Percentiles rank a stretch among this genome's conserved stretches.
These are phyloP conservation scores for Zaprionus vittiger DNA, from an alignment of 1,140 invertebrate genomes.

Conservation along the genomic window DNA sequence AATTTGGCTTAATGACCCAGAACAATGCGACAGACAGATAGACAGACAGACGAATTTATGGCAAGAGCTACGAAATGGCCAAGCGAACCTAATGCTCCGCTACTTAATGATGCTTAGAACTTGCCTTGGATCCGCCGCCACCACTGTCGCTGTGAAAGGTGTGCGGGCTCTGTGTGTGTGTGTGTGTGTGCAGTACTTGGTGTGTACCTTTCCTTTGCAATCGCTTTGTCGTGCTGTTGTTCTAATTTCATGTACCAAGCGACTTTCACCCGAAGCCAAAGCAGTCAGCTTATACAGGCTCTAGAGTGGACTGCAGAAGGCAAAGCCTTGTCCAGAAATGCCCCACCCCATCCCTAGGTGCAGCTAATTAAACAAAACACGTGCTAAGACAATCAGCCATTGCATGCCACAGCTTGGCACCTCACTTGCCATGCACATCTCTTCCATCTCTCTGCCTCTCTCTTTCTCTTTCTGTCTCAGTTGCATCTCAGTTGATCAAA, in stretches of 20 bases:
- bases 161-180: background rate
- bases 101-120: constrained; percentile 53
- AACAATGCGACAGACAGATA: constrained; percentile 29
- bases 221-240: constrained; percentile 49
- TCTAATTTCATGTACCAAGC: constrained; percentile 46
- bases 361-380: constrained; percentile 60
- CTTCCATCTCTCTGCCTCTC: background rate
- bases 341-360: constrained; percentile 9
- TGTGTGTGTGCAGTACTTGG: constrained; percentile 19
- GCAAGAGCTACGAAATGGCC: constrained; percentile 34
- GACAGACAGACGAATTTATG: constrained; percentile 35
- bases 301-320: constrained; percentile 5
- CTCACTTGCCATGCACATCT: background rate
- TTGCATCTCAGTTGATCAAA: constrained; percentile 7
- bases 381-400: constrained; percentile 23
- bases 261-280: constrained; percentile 64
- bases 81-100: constrained; percentile 26
- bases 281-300: background rate
- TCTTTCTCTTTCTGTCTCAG: background rate
- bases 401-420: background rate
- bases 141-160: constrained; percentile 38
- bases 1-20: constrained; percentile 51
- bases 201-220: constrained; percentile 47
- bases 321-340: background rate
- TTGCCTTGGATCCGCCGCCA: constrained; percentile 14